phyloP scores from a whole-genome alignment of 2,888 invertebrate genomes.

The Acrocyrtus sp. region DNA sequence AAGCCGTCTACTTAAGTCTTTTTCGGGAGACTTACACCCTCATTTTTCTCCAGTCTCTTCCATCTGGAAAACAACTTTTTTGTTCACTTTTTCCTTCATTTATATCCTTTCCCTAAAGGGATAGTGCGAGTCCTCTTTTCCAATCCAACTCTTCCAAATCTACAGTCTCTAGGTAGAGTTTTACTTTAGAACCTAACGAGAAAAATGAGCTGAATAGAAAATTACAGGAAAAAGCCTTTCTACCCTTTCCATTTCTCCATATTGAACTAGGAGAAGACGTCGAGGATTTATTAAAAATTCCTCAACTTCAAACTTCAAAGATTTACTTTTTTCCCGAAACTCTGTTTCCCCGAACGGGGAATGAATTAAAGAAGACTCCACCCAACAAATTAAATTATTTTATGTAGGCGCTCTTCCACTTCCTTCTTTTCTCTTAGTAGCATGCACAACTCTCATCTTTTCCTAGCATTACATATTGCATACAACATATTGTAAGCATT shows the following conservation, averaged over 20 bases:
- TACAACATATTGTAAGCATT: too few species aligned
- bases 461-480: neutral
- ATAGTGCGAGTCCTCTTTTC: neutral
- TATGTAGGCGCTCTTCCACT: neutral
- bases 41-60: neutral
- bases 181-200: too few species aligned
- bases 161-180: too few species aligned
- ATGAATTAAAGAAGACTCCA: too few species aligned
- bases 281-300: neutral
- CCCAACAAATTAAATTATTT: neutral
- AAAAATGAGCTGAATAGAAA: too few species aligned
- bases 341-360: too few species aligned
- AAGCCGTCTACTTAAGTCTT: neutral
- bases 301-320: neutral
- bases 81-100: too few species aligned
- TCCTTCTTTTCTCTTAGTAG: neutral
- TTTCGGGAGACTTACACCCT: neutral
- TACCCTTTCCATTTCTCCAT: neutral
- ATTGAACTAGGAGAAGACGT: neutral
- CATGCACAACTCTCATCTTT: neutral
- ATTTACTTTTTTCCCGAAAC: neutral
- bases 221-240: too few species aligned
- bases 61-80: too few species aligned
- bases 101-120: too few species aligned
- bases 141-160: neutral